Percentiles rank a stretch among this genome's conserved stretches.
Conservation (phyloP, 2,888 invertebrate genomes). For the Clistopyga incitator region DNA sequence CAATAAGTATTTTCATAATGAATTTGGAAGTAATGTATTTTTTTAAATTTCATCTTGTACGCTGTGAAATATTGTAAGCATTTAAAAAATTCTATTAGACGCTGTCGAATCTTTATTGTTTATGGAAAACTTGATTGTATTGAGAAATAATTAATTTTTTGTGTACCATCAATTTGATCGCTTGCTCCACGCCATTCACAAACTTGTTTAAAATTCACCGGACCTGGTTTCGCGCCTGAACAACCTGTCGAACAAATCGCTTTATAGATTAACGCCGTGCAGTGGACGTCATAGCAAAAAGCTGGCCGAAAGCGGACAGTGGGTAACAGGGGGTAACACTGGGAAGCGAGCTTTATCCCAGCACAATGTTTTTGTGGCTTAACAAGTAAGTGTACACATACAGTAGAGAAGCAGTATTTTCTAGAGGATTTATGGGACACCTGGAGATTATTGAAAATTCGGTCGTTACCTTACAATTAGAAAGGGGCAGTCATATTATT, state of each 20-base stretch:
- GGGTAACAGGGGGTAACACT: constrained; percentile 12
- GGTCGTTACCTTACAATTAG: not conserved
- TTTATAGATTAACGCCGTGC: constrained; percentile 29
- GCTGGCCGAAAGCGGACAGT: constrained; percentile 31
- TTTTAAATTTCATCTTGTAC: no score
- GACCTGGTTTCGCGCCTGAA: constrained; percentile 12
- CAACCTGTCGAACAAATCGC: not conserved
- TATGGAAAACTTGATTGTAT: no score
- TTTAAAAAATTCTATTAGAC: no score
- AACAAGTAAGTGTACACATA: constrained; percentile 20
- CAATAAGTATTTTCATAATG: no score
- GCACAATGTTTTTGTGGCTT: constrained; percentile 32
- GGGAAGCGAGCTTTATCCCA: constrained; percentile 35
- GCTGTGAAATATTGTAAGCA: no score
- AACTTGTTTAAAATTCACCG: constrained; percentile 4
- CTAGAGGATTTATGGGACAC: constrained; percentile 19
- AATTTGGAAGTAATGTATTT: no score
- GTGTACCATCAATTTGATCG: not conserved
- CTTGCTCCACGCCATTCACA: not conserved
- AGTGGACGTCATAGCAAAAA: constrained; percentile 31
- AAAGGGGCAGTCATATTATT: not conserved
- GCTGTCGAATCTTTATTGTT: no score
- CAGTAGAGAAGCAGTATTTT: constrained; percentile 29
- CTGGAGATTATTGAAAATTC: not conserved
- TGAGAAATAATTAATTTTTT: not conserved